Base-by-base conservation (phyloP, 2,888 invertebrate species). In the Myathropa florea region DNA sequence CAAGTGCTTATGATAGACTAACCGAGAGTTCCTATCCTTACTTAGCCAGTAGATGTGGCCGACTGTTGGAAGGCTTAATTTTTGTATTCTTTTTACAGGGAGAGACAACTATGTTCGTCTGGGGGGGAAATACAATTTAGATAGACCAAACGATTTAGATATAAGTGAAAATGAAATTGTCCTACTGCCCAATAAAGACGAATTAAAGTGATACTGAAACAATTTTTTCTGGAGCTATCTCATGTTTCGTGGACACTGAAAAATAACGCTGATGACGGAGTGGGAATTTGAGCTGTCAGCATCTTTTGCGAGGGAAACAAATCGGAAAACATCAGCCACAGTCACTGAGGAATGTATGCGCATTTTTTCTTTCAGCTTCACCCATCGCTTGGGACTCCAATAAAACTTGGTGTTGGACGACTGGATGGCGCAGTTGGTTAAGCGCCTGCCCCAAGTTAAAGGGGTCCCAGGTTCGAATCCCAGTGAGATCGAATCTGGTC, bases 171-270 rank as follows among this genome's bases (percentile, higher is more conserved):
- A 28, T 57, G 80, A 80, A 68, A 64, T 81, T 73, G 61, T 64
- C 4, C n/a, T 70, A 12, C 60, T 70, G 63, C 14, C 24, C 7
- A 81, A 81, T 81, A 81, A 81, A 81, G 63, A 70, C 59, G 75
- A 81, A 24, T 23, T 81, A 26, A 72, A 65, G 33, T 73, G 30
- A 71, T 12, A 3, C 10, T 26, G 39, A 68, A 28, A n/a, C n/a
- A 14, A 21, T 55, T 28, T 26, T 68, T 4, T 28, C 18, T 55
- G 10, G n/a, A n/a, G n/a, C n/a, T n/a, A n/a, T n/a, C n/a, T n/a
- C n/a, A n/a, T n/a, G n/a, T n/a, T n/a, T n/a, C n/a, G n/a, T n/a
- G n/a, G n/a, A n/a, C n/a, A n/a, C n/a, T n/a, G n/a, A n/a, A n/a
- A n/a, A n/a, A n/a, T n/a, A n/a, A n/a, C n/a, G n/a, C n/a, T n/a